Evolutionary conservation across 2,797 vertebrate species (phyloP).

Genomic region (Acipenser ruthenus): DNA sequence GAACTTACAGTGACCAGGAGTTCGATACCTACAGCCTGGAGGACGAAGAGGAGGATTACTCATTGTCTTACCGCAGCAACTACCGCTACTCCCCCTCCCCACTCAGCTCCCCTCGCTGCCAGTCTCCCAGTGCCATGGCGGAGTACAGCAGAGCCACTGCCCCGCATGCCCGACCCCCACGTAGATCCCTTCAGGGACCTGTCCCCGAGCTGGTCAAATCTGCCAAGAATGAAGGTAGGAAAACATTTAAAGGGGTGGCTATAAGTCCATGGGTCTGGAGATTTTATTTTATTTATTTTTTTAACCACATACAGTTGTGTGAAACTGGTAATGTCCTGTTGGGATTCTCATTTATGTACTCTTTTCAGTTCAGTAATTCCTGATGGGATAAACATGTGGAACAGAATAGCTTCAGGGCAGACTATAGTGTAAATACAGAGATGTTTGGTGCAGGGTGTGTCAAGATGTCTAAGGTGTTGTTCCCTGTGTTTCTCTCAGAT

Average conservation of each 20-base stretch:
- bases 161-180: constrained; percentile 60
- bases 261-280: not conserved
- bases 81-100: constrained; percentile 77
- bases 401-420: too few relatives aligned
- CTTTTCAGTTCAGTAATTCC: too few relatives aligned
- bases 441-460: not conserved
- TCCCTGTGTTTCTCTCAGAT: constrained; percentile 58
- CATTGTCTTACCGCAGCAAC: constrained; percentile 54
- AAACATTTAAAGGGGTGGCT: not conserved
- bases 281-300: too few relatives aligned
- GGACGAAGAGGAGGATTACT: constrained; percentile 76
- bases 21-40: constrained; percentile 83
- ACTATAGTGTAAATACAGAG: too few relatives aligned
- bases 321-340: not conserved
- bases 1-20: constrained; percentile 86
- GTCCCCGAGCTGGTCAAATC: constrained; percentile 75
- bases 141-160: constrained; percentile 33
- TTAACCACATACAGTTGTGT: constrained; percentile 26
- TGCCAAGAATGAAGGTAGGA: constrained; percentile 71
- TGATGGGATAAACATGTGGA: too few relatives aligned
- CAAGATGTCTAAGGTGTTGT: constrained; percentile 11
- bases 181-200: constrained; percentile 65
- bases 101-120: constrained; percentile 77
- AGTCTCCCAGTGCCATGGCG: constrained; percentile 62
- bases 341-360: too few relatives aligned